Evolutionary conservation across 1,140 invertebrate species (phyloP).

Genomic region (Vollenhovia emeryi): DNA sequence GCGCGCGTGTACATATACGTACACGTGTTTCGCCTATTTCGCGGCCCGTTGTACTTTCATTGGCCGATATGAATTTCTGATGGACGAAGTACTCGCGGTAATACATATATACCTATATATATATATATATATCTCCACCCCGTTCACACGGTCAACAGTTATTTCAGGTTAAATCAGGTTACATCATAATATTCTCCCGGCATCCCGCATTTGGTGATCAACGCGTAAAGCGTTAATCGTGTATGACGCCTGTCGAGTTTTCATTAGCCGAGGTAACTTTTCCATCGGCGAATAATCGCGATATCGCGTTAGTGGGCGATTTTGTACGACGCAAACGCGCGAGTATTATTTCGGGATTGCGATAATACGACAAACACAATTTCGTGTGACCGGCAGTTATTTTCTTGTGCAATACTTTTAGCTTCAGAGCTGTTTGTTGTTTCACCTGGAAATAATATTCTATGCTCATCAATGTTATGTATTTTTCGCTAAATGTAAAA

Average conservation of each 20-base stretch:
- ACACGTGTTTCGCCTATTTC: constrained; percentile 32
- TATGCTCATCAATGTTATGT: not conserved
- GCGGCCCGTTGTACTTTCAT: constrained; percentile 27
- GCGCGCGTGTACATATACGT: not conserved
- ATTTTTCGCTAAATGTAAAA: not conserved
- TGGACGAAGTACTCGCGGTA: not conserved
- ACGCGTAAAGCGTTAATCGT: constrained; percentile 29
- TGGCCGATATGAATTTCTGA: constrained; percentile 38
- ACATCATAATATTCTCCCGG: constrained; percentile 29
- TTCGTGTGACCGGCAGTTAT: not conserved
- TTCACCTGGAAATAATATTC: not conserved
- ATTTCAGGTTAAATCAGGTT: constrained; percentile 34
- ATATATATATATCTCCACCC: not conserved
- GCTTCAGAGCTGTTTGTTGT: not conserved
- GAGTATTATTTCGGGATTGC: not conserved
- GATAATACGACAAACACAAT: constrained; percentile 8
- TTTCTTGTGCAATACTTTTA: not conserved
- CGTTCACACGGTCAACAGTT: constrained; percentile 8
- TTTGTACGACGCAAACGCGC: not conserved
- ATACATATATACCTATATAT: too few species aligned
- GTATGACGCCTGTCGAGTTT: constrained; percentile 10
- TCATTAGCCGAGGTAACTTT: constrained; percentile 19
- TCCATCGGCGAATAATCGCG: constrained; percentile 13
- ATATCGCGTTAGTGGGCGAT: constrained; percentile 10
- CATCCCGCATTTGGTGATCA: not conserved